These are phyloP conservation scores for Zoanthus gigantus DNA, from an alignment of 92 coral and sea anemone genomes.

Conservation along the genomic window DNA sequence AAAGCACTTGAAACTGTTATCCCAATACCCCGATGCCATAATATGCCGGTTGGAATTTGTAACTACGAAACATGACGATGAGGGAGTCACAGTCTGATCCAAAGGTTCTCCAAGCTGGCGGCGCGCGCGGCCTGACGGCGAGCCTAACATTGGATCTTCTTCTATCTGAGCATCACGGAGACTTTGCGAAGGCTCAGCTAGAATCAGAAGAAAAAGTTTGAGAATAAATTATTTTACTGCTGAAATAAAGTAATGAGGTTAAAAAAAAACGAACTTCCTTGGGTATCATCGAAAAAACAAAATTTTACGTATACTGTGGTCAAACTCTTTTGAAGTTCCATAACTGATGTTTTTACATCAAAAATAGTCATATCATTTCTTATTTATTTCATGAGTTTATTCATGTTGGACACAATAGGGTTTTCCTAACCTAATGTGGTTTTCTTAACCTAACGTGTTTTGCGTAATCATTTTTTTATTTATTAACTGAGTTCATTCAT, in stretches of 20 bases:
- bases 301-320: no score
- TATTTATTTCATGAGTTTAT: no score
- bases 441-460: no score
- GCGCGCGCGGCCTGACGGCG: constrained; percentile 83
- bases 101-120: constrained; percentile 98
- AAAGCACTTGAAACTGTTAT: constrained; percentile 97
- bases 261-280: no score
- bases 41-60: constrained; percentile 91
- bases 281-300: no score
- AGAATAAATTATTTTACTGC: not conserved
- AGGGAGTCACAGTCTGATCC: constrained; percentile 97
- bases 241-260: not conserved
- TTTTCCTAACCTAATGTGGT: no score
- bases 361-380: no score
- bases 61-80: constrained; percentile 91
- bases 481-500: no score
- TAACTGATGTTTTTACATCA: no score
- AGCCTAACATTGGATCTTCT: constrained; percentile 89
- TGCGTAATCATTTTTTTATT: no score
- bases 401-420: no score
- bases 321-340: no score
- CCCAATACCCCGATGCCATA: constrained; percentile 99
- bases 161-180: constrained; percentile 93
- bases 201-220: not conserved
- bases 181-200: constrained; percentile 77